A percentile compares a stretch with the other conserved stretches of the same genome.
These are phyloP conservation scores for Tipula lateralis DNA, from an alignment of 2,888 invertebrate species.

Conservation along the genomic window DNA sequence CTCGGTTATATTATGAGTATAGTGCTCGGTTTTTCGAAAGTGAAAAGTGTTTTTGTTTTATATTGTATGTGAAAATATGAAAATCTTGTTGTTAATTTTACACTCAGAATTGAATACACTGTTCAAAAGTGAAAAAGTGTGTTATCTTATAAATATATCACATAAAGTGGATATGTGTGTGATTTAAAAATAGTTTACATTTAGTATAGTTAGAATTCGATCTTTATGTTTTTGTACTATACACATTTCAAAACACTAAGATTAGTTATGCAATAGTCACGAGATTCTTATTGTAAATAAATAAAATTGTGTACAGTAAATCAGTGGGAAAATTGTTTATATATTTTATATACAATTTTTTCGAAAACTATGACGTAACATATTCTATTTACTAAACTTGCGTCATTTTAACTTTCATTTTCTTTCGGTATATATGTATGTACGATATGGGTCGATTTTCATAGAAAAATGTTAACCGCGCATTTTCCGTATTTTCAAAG, in stretches of 20 bases:
- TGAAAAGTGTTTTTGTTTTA: not conserved
- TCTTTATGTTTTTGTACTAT: not conserved
- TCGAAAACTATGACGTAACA: not conserved
- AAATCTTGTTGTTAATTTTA: not conserved
- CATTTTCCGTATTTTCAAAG: not conserved
- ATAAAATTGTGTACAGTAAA: not conserved
- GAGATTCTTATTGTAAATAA: not conserved
- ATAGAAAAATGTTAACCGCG: not conserved
- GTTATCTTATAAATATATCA: not conserved
- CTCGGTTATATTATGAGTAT: not conserved
- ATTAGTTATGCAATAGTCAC: not conserved
- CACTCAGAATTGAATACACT: not conserved
- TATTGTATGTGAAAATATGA: not conserved
- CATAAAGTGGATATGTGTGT: not conserved
- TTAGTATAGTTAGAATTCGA: not conserved
- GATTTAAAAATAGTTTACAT: not conserved
- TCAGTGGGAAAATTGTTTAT: not conserved
- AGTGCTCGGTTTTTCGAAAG: not conserved
- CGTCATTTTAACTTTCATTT: not conserved
- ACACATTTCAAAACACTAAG: not conserved
- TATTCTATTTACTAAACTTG: not conserved
- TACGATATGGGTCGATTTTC: not conserved
- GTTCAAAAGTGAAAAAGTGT: not conserved
- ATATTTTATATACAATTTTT: not conserved
- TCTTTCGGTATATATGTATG: not conserved